A percentile compares a stretch with the other conserved stretches of the same genome.
Evolutionary conservation across 92 coral and sea anemone species (phyloP).

Genomic region (Galaxea fascicularis): DNA sequence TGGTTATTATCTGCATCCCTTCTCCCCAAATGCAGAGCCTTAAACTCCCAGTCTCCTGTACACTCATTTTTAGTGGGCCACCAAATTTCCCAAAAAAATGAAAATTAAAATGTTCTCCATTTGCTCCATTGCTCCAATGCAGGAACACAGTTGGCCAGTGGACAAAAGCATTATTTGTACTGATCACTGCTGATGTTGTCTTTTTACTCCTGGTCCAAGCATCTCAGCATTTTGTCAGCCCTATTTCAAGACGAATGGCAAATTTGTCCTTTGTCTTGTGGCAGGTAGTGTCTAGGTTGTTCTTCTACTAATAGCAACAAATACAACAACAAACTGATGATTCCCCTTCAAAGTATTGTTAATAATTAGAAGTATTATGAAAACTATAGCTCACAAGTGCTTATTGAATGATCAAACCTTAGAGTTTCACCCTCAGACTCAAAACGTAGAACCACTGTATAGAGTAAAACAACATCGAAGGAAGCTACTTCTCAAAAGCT

Average conservation of each 20-base stretch:
- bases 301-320: slow-evolving; percentile 28
- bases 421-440: neutral
- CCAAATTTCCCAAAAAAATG: too few species aligned
- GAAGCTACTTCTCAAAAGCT: neutral
- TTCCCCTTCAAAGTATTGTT: neutral
- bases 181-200: slow-evolving; percentile 58
- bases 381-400: neutral
- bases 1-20: too few species aligned
- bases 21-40: too few species aligned
- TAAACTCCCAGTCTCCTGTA: too few species aligned
- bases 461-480: neutral
- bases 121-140: neutral
- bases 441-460: neutral
- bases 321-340: slow-evolving; percentile 75
- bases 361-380: neutral
- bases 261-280: slow-evolving; percentile 92
- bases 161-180: slow-evolving; percentile 49
- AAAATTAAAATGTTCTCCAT: too few species aligned
- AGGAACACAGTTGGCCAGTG: slow-evolving; percentile 74
- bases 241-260: slow-evolving; percentile 90
- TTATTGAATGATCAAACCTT: neutral
- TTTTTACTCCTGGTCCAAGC: slow-evolving; percentile 18
- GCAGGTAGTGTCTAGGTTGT: slow-evolving; percentile 74
- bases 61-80: too few species aligned
- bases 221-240: slow-evolving; percentile 67